Conservation (phyloP, 2,888 invertebrate species). For the Thyatira batis region DNA sequence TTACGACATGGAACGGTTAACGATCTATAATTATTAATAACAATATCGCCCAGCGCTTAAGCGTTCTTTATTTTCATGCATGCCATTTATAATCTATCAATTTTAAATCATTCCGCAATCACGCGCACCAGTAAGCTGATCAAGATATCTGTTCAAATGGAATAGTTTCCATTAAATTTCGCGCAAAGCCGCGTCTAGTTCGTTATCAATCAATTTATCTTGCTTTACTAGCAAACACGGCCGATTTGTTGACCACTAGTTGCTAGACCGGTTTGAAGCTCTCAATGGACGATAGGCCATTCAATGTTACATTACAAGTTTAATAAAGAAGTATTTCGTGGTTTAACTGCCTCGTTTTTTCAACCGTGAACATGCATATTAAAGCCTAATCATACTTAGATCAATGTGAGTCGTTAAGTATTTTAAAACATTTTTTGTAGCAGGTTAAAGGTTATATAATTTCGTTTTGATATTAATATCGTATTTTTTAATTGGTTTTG, state of each 20-base stretch:
- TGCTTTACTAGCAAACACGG: slow-evolving; percentile 56
- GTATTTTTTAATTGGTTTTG: not conserved
- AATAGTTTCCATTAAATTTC: slow-evolving; percentile 70
- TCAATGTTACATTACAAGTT: slow-evolving; percentile 38
- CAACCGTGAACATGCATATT: not conserved
- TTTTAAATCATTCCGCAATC: slow-evolving; percentile 57
- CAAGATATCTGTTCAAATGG: slow-evolving; percentile 57
- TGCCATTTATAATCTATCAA: slow-evolving; percentile 37
- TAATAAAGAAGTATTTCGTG: slow-evolving; percentile 10
- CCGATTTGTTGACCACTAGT: slow-evolving; percentile 66
- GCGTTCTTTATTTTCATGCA: slow-evolving; percentile 12
- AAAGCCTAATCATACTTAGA: not conserved
- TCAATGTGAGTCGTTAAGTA: not conserved
- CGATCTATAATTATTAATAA: not conserved
- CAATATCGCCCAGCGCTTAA: not conserved
- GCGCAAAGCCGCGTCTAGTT: slow-evolving; percentile 61
- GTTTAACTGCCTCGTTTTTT: slow-evolving; percentile 2
- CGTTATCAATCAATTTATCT: slow-evolving; percentile 79
- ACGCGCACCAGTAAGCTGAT: slow-evolving; percentile 49
- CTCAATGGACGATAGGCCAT: slow-evolving; percentile 58
- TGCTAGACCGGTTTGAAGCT: slow-evolving; percentile 56
- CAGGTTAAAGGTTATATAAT: not conserved
- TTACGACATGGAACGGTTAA: not conserved
- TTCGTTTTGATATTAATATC: not conserved
- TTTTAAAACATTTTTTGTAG: not conserved